phyloP scores from a whole-genome alignment of 2,888 invertebrate genomes.

The Acleris emargana region DNA sequence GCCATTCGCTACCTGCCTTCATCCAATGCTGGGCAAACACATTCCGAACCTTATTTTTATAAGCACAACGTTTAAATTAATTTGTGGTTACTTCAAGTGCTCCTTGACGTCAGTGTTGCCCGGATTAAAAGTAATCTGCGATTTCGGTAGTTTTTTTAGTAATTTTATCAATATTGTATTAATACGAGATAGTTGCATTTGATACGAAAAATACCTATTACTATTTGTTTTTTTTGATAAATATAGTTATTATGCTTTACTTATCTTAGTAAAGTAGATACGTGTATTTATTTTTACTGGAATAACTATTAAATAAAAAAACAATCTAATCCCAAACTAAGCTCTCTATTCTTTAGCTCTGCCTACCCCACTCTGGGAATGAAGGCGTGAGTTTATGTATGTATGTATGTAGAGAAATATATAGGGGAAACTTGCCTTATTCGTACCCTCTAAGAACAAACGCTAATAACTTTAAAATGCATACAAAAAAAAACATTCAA shows the following conservation, averaged over 20 bases:
- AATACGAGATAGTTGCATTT: slow-evolving; percentile 13
- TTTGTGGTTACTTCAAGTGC: not conserved
- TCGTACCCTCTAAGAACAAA: too few relatives aligned
- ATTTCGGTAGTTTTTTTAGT: slow-evolving; percentile 2
- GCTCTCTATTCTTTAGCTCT: too few relatives aligned
- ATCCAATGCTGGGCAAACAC: slow-evolving; percentile 29
- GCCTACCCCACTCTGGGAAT: too few relatives aligned
- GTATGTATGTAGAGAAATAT: too few relatives aligned
- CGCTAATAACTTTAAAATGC: too few relatives aligned
- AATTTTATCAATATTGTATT: slow-evolving; percentile 24
- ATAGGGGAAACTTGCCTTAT: too few relatives aligned
- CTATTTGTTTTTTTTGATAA: slow-evolving; percentile 3
- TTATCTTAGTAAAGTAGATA: not conserved
- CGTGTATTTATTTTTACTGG: too few relatives aligned
- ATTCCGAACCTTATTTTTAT: not conserved
- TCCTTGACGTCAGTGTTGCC: slow-evolving; percentile 43
- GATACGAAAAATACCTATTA: not conserved
- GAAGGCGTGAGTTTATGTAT: too few relatives aligned
- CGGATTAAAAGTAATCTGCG: slow-evolving; percentile 40
- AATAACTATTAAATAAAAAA: too few relatives aligned
- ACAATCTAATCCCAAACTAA: too few relatives aligned
- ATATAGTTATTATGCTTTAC: not conserved
- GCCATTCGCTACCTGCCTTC: slow-evolving; percentile 46
- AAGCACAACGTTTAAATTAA: not conserved
- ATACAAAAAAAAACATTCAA: too few relatives aligned